Evolutionary conservation across 2,888 invertebrate species (phyloP).

Genomic region (Sarcophaga caerulescens): DNA sequence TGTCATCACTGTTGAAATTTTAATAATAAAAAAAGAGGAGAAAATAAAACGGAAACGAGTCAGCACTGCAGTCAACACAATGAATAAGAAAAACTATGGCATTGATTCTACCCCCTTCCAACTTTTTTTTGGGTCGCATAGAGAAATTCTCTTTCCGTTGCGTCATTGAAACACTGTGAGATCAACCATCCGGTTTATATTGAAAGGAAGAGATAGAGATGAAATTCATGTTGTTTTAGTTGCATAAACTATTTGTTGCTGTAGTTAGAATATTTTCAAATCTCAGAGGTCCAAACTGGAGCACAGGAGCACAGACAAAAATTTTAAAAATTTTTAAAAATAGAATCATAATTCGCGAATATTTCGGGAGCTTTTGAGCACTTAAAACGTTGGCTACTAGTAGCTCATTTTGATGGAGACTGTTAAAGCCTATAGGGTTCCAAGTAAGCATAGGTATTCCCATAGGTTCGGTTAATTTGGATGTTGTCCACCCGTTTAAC

Average conservation of each 20-base stretch:
- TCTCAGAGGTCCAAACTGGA: too few species aligned
- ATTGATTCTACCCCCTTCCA: neutral
- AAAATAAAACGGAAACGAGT: neutral
- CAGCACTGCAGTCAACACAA: neutral
- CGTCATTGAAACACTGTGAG: neutral
- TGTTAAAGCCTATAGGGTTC: too few species aligned
- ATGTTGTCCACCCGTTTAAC: too few species aligned
- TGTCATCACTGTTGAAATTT: slow-evolving; percentile 47
- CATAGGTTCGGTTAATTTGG: too few species aligned
- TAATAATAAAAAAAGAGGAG: neutral
- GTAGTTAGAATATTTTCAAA: too few species aligned
- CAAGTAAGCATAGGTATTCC: too few species aligned
- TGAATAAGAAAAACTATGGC: neutral
- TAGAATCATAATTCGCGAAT: too few species aligned
- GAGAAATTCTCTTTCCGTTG: neutral
- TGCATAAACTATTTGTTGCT: neutral
- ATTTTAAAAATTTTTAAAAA: too few species aligned
- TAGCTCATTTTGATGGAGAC: too few species aligned
- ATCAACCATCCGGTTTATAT: neutral
- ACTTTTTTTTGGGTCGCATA: neutral
- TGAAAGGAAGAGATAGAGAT: neutral
- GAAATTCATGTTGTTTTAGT: neutral
- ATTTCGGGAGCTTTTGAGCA: too few species aligned
- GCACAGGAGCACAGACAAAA: too few species aligned
- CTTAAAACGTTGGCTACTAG: neutral